Conservation (phyloP, 2,797 vertebrate species). For the Chaenodraco wilsoni region DNA sequence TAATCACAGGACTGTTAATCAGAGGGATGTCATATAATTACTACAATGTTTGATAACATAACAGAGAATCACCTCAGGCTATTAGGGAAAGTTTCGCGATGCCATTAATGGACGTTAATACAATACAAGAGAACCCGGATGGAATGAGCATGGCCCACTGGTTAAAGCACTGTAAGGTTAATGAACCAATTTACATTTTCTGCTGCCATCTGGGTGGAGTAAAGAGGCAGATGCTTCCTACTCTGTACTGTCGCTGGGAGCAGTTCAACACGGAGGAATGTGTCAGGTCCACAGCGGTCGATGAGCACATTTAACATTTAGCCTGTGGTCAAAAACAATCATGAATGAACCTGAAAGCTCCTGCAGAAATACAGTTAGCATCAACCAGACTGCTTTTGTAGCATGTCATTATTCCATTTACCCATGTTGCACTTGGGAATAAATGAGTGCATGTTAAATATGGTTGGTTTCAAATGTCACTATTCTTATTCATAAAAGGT, state of each 20-base stretch:
- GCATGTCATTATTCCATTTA: constrained; percentile 22
- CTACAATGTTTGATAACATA: constrained; percentile 78
- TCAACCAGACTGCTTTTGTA: constrained; percentile 5
- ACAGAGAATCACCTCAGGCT: constrained; percentile 76
- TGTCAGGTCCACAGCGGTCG: constrained; percentile 59
- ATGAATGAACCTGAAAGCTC: constrained; percentile 16
- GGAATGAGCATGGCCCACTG: constrained; percentile 76
- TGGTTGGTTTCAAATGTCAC: constrained; percentile 16
- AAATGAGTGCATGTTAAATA: constrained; percentile 9
- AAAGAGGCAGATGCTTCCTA: constrained; percentile 72
- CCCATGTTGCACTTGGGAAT: constrained; percentile 3
- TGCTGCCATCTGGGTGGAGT: constrained; percentile 78
- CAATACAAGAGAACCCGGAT: constrained; percentile 77
- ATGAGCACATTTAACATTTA: constrained; percentile 48
- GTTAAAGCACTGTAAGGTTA: constrained; percentile 84
- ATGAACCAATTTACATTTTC: constrained; percentile 85
- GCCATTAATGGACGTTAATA: constrained; percentile 83
- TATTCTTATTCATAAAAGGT: constrained; percentile 41
- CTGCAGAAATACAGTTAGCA: constrained; percentile 1
- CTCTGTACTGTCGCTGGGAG: constrained; percentile 51
- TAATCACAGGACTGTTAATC: constrained; percentile 84
- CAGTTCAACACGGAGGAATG: constrained; percentile 65
- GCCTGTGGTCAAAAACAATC: constrained; percentile 44
- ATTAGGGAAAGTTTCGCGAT: constrained; percentile 75
- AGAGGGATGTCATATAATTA: constrained; percentile 83